phyloP scores from a whole-genome alignment of 2,113 vertebrate genomes.

The Ifrita kowaldi region DNA sequence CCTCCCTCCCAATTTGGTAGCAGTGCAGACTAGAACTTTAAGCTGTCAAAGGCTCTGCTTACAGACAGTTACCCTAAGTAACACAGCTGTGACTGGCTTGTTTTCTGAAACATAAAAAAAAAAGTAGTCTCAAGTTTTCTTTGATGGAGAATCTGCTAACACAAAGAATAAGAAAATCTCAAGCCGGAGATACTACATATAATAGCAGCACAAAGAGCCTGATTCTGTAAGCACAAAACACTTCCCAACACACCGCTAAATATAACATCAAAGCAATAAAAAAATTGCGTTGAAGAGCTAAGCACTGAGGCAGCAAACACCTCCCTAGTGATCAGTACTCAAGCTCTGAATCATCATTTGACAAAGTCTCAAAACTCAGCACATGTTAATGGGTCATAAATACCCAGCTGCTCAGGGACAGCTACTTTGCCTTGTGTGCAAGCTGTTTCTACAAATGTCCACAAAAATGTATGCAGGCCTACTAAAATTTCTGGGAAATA shows the following conservation, averaged over 20 bases:
- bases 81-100: background rate
- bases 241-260: background rate
- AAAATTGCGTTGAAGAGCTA: background rate
- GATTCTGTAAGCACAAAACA: background rate
- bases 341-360: background rate
- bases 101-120: background rate
- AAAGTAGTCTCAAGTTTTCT: background rate
- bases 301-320: background rate
- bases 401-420: slow-evolving; percentile 24
- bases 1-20: background rate
- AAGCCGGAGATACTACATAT: background rate
- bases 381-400: slow-evolving; percentile 22
- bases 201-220: background rate
- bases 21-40: background rate
- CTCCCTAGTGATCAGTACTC: background rate
- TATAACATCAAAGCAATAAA: background rate
- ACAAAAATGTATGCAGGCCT: background rate
- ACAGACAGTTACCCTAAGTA: background rate
- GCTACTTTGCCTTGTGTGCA: background rate
- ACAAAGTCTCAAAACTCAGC: slow-evolving; percentile 19
- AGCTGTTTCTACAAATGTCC: background rate
- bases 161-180: background rate
- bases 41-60: background rate
- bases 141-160: background rate
- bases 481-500: background rate